phyloP scores from a whole-genome alignment of 23 tunicate species.

The Halocynthia aurantium region DNA sequence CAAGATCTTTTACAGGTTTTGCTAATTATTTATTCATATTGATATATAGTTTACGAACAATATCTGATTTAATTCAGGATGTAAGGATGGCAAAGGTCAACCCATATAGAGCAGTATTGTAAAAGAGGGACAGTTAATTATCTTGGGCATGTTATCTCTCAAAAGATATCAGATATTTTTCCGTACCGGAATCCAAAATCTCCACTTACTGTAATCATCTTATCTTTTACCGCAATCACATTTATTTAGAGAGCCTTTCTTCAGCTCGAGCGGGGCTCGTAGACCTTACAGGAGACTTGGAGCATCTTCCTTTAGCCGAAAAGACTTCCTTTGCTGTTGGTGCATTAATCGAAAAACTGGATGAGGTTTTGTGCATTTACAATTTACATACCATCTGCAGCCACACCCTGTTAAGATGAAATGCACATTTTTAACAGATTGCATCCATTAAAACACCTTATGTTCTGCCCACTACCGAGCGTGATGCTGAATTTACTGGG shows the following conservation, averaged over 20 bases:
- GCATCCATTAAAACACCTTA: constrained; percentile 59
- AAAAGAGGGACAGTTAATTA: too few species aligned
- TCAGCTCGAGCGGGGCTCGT: constrained; percentile 60
- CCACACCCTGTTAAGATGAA: background rate
- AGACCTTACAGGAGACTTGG: constrained; percentile 49
- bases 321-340: constrained; percentile 69
- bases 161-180: too few species aligned
- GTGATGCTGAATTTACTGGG: constrained; percentile 21
- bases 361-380: constrained; percentile 27
- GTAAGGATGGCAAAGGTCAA: background rate
- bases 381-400: background rate
- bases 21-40: background rate
- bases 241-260: constrained; percentile 31
- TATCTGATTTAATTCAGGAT: too few species aligned
- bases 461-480: constrained; percentile 21
- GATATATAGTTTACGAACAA: background rate
- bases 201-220: too few species aligned
- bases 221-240: too few species aligned
- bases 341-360: constrained; percentile 49
- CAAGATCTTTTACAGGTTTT: constrained; percentile 52
- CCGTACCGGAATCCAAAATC: too few species aligned
- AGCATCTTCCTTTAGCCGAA: constrained; percentile 47
- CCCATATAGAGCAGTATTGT: background rate
- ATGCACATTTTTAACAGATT: constrained; percentile 17
- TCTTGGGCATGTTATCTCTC: too few species aligned